A percentile compares a stretch with the other conserved stretches of the same genome.
Conservation (phyloP, 1,140 invertebrate genomes). For the Rhynchophorus ferrugineus region DNA sequence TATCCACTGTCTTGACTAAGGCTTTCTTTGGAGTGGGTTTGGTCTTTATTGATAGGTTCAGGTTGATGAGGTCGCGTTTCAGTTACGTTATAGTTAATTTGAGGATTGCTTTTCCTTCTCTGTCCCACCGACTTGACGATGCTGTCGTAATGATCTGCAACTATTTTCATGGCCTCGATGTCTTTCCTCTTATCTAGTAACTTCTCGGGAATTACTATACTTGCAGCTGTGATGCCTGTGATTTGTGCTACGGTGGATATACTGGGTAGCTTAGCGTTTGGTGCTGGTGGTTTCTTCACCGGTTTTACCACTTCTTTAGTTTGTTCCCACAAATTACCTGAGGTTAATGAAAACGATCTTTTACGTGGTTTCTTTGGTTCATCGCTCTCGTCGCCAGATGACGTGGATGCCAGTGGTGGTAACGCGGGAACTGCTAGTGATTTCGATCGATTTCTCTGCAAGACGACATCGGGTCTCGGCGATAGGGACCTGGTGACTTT, state of each 20-base stretch:
- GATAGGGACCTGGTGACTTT: conserved; percentile 40
- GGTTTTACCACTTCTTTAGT: conserved; percentile 9
- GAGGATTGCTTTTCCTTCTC: conserved; percentile 38
- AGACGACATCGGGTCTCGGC: conserved; percentile 14
- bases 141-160: conserved; percentile 73
- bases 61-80: conserved; percentile 14
- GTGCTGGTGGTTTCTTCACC: conserved; percentile 5
- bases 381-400: conserved; percentile 14
- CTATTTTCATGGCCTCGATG: conserved; percentile 56
- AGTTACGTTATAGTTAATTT: conserved; percentile 12
- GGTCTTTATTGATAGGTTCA: conserved; percentile 20
- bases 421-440: conserved; percentile 35
- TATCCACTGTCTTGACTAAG: conserved; percentile 51
- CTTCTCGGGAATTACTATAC: conserved; percentile 34
- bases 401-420: conserved; percentile 12
- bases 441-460: conserved; percentile 25
- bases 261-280: conserved; percentile 15
- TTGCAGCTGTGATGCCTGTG: conserved; percentile 35
- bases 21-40: conserved; percentile 42
- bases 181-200: conserved; percentile 31
- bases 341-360: conserved; percentile 25
- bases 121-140: conserved; percentile 62
- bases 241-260: conserved; percentile 30
- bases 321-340: background rate
- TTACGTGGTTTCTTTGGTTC: conserved; percentile 8